These are phyloP conservation scores for Sphaeridia pumilis DNA, from an alignment of 2,888 invertebrate genomes.

Conservation along the genomic window DNA sequence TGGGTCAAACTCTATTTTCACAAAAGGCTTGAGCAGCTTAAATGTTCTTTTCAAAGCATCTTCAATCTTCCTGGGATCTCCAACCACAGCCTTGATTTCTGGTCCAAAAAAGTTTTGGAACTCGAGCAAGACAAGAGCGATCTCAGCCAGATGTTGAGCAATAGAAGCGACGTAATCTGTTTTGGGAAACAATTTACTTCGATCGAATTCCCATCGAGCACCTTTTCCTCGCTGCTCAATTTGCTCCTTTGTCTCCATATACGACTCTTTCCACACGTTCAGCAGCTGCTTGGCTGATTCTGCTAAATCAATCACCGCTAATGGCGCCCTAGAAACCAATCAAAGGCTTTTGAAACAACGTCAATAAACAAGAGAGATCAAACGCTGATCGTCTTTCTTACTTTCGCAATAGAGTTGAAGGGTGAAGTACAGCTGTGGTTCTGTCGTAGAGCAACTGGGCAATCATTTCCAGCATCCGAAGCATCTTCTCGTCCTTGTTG, in stretches of 20 bases:
- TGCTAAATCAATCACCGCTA: constrained; percentile 44
- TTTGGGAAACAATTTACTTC: constrained; percentile 61
- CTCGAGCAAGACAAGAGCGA: constrained; percentile 57
- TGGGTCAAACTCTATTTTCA: constrained; percentile 69
- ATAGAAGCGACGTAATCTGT: constrained; percentile 77
- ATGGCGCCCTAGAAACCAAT: constrained; percentile 36
- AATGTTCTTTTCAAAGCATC: constrained; percentile 68
- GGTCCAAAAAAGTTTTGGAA: constrained; percentile 81
- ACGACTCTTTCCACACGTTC: constrained; percentile 60
- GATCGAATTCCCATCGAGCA: constrained; percentile 82
- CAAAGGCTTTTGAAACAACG: background rate
- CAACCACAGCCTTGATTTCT: constrained; percentile 73
- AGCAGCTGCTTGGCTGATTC: constrained; percentile 55
- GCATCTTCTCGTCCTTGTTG: constrained; percentile 73
- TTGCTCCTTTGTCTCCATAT: constrained; percentile 62
- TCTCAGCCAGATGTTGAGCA: constrained; percentile 63
- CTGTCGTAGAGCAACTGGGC: constrained; percentile 70
- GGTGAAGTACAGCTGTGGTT: constrained; percentile 56
- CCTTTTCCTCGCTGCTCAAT: constrained; percentile 79
- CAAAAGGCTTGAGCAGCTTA: constrained; percentile 59
- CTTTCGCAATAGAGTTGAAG: constrained; percentile 60
- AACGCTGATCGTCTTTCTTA: constrained; percentile 41
- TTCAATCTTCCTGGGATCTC: constrained; percentile 75
- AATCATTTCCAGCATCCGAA: constrained; percentile 66
- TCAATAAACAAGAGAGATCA: background rate